Conservation (phyloP, 2,797 vertebrate species). For the Brachymystax lenok region DNA sequence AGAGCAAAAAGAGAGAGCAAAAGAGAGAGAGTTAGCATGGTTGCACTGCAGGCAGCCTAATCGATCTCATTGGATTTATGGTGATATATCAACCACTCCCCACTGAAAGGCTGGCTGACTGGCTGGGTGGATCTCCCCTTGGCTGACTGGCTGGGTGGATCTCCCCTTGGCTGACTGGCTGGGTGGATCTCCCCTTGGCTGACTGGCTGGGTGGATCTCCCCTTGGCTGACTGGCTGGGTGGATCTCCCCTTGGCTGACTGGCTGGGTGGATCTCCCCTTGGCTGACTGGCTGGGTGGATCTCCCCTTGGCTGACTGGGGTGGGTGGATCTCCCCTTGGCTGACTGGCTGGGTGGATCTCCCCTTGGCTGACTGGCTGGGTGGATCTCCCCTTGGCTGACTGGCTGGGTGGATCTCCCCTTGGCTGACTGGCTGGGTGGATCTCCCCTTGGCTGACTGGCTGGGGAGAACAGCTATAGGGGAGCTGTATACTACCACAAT, state of each 20-base stretch:
- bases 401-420: background rate
- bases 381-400: background rate
- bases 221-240: background rate
- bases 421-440: background rate
- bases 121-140: conserved; percentile 1
- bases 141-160: conserved; percentile 2
- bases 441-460: background rate
- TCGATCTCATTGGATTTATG: conserved; percentile 50
- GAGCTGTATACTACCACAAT: background rate
- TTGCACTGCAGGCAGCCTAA: conserved; percentile 25
- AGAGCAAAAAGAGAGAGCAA: background rate
- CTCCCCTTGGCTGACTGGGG: background rate
- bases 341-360: background rate
- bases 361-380: background rate
- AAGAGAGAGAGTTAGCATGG: background rate
- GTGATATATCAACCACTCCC: conserved; percentile 33
- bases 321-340: background rate
- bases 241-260: background rate
- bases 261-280: background rate
- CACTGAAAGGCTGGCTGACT: conserved; percentile 26
- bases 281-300: conserved; percentile 5
- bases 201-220: background rate
- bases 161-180: conserved; percentile 2
- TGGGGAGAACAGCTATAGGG: background rate
- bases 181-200: background rate